phyloP scores from a whole-genome alignment of 35 echinoderm and acorn worm genomes.

The Lytechinus pictus region DNA sequence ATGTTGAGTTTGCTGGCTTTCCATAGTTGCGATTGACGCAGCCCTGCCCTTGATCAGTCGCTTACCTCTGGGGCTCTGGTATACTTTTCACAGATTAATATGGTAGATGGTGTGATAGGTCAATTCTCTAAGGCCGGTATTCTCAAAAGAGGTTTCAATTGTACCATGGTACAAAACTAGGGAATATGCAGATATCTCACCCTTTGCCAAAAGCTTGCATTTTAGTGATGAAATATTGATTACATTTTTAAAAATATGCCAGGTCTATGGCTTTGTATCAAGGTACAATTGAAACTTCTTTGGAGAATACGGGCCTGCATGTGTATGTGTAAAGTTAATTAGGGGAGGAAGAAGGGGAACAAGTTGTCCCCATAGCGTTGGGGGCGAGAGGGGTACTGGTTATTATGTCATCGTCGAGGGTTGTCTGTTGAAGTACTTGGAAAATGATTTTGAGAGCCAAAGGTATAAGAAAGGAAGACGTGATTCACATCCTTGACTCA shows the following conservation, averaged over 20 bases:
- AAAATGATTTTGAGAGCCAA: not conserved
- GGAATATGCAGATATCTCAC: no score
- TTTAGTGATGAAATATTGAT: no score
- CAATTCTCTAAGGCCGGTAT: not conserved
- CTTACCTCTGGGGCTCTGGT: not conserved
- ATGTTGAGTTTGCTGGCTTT: no score
- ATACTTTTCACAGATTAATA: not conserved
- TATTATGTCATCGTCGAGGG: not conserved
- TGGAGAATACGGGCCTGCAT: no score
- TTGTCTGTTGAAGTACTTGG: not conserved
- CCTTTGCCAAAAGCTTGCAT: no score
- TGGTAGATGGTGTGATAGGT: not conserved
- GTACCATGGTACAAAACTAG: no score
- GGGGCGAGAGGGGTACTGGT: not conserved
- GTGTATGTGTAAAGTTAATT: not conserved
- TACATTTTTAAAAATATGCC: no score
- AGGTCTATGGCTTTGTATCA: no score
- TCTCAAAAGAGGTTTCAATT: no score
- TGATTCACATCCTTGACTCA: constrained; percentile 11
- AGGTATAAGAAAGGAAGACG: constrained; percentile 2
- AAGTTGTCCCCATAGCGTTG: not conserved
- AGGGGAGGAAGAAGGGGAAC: not conserved
- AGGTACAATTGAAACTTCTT: no score
- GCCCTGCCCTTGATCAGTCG: no score
- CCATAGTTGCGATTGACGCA: no score